A percentile compares a stretch with the other conserved stretches of the same genome.
Conservation (phyloP, 1,140 invertebrate species). For the Euwallacea fornicatus region DNA sequence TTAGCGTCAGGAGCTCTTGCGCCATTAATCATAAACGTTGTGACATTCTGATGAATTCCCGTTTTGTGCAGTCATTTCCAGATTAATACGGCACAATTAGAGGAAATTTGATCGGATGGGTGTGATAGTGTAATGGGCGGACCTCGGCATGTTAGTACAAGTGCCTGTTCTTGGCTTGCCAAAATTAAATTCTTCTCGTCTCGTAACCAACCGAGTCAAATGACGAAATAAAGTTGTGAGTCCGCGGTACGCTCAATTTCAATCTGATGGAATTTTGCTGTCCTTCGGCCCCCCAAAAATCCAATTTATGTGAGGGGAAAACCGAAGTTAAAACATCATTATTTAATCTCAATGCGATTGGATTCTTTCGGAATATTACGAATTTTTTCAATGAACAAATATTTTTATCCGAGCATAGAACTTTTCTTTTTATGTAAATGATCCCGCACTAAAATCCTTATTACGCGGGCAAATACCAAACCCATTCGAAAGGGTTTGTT, state of each 20-base stretch:
- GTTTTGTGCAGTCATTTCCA: constrained; percentile 40
- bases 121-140: constrained; percentile 23
- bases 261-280: constrained; percentile 4
- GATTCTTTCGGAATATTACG: constrained; percentile 1
- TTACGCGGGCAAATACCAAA: constrained; percentile 15
- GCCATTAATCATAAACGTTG: constrained; percentile 36
- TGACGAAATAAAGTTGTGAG: not conserved
- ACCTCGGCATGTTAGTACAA: constrained; percentile 6
- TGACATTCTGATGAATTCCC: constrained; percentile 36
- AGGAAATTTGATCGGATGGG: constrained; percentile 38
- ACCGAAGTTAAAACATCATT: constrained; percentile 11
- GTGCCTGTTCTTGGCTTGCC: not conserved
- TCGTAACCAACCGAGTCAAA: not conserved
- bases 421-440: not conserved
- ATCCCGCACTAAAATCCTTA: constrained; percentile 6
- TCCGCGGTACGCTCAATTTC: not conserved
- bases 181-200: not conserved
- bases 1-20: too few relatives aligned
- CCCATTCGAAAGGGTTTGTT: constrained; percentile 32
- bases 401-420: not conserved
- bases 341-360: constrained; percentile 11
- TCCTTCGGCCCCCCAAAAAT: not conserved
- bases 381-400: not conserved
- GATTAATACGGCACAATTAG: constrained; percentile 40
- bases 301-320: not conserved